Evolutionary conservation across 2,888 invertebrate genomes (phyloP).

Genomic region (Ormyrus labotus): DNA sequence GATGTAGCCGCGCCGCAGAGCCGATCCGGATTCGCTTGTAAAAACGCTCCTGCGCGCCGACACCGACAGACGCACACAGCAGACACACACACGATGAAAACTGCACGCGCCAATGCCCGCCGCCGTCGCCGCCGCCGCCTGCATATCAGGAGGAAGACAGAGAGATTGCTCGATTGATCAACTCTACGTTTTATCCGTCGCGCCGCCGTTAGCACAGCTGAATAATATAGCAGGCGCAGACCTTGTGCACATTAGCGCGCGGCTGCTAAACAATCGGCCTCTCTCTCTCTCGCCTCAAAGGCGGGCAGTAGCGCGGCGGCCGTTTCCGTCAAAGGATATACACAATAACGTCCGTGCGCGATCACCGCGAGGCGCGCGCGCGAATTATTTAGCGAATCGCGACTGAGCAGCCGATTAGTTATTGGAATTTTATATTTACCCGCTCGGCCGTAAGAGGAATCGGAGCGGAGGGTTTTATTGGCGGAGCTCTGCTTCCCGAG

Average conservation of each 20-base stretch:
- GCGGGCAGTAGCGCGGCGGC: background rate
- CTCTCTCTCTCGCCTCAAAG: too few relatives aligned
- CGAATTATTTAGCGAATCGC: conserved; percentile 49
- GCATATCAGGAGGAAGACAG: background rate
- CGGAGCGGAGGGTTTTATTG: background rate
- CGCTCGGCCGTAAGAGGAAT: background rate
- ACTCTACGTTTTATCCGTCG: background rate
- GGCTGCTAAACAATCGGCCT: background rate
- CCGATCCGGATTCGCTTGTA: conserved; percentile 36
- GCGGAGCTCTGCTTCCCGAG: too few relatives aligned
- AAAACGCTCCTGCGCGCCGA: background rate
- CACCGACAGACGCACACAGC: too few relatives aligned
- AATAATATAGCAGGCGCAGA: conserved; percentile 3
- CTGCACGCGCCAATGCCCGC: background rate
- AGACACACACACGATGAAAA: background rate
- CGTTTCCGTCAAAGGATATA: conserved; percentile 1
- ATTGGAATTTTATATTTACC: conserved; percentile 47
- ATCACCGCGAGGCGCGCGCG: conserved; percentile 21
- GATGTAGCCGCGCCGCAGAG: background rate
- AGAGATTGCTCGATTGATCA: conserved; percentile 42
- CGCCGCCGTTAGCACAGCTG: background rate
- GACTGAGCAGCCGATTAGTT: conserved; percentile 11
- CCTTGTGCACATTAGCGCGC: conserved; percentile 34
- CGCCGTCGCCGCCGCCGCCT: background rate
- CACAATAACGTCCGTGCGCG: background rate